Evolutionary conservation across 2,888 invertebrate species (phyloP).

Genomic region (Orthonychiurus folsomi): DNA sequence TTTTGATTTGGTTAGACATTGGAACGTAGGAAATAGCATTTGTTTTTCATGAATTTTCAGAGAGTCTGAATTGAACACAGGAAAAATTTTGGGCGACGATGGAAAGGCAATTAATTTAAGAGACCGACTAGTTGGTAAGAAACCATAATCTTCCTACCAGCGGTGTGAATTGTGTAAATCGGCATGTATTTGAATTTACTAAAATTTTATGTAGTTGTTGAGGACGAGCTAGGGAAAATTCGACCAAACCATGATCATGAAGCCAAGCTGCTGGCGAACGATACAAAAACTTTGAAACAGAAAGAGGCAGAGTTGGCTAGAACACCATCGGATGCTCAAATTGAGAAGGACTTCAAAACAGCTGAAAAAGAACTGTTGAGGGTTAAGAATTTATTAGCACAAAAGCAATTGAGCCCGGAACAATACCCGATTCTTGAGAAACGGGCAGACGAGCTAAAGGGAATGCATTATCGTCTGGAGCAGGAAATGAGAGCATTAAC

Average conservation of each 20-base stretch:
- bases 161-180: background rate
- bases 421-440: slow-evolving; percentile 24
- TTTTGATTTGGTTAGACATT: no score
- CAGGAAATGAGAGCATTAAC: slow-evolving; percentile 13
- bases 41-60: no score
- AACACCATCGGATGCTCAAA: slow-evolving; percentile 31
- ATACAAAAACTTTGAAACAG: slow-evolving; percentile 7
- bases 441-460: slow-evolving; percentile 13
- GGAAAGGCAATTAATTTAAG: slow-evolving; percentile 19
- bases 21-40: no score
- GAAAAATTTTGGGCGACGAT: slow-evolving; percentile 19
- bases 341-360: slow-evolving; percentile 22
- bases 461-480: slow-evolving; percentile 14
- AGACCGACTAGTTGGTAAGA: slow-evolving; percentile 17
- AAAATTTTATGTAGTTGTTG: slow-evolving; percentile 13
- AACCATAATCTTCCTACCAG: background rate
- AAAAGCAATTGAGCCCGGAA: slow-evolving; percentile 24
- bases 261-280: slow-evolving; percentile 5
- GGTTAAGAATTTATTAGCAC: slow-evolving; percentile 9
- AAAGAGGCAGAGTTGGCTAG: slow-evolving; percentile 20
- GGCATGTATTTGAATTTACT: background rate
- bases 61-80: slow-evolving; percentile 12
- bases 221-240: slow-evolving; percentile 26
- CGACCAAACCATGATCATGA: slow-evolving; percentile 28
- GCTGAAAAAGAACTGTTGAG: slow-evolving; percentile 21